Conservation (phyloP, 2,797 vertebrate species). For the Gobionotothen gibberifrons region DNA sequence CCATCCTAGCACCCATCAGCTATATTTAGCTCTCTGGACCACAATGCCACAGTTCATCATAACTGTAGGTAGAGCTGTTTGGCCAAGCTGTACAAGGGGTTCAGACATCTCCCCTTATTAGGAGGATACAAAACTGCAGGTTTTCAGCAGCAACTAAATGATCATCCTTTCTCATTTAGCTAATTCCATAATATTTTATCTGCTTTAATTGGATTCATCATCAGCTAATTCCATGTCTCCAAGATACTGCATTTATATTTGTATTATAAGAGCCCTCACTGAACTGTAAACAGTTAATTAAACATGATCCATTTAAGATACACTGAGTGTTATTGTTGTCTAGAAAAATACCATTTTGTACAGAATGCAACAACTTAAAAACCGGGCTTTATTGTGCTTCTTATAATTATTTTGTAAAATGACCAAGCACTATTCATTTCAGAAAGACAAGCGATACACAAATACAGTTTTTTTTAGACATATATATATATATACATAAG, state of each 20-base stretch:
- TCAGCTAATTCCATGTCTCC: conserved; percentile 28
- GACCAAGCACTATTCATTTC: not conserved
- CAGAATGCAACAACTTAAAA: not conserved
- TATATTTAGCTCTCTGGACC: conserved; percentile 69
- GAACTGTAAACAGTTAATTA: conserved; percentile 26
- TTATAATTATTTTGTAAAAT: not conserved
- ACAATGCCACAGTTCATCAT: conserved; percentile 56
- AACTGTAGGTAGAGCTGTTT: conserved; percentile 57
- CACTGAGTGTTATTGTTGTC: not conserved
- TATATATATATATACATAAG: no score
- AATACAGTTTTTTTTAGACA: no score
- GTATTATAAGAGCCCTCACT: conserved; percentile 14
- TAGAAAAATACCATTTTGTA: not conserved
- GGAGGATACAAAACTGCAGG: conserved; percentile 4
- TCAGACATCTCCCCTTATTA: conserved; percentile 1
- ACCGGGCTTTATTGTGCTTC: not conserved
- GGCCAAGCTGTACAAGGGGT: conserved; percentile 36
- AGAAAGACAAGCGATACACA: not conserved
- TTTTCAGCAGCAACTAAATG: conserved; percentile 14
- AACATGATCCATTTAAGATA: conserved; percentile 7
- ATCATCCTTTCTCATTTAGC: conserved; percentile 26
- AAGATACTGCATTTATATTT: conserved; percentile 30
- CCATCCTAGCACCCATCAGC: conserved; percentile 67
- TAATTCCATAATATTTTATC: conserved; percentile 27
- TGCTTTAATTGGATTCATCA: conserved; percentile 45